Evolutionary conservation across 1,140 invertebrate species (phyloP).

Genomic region (Nasonia giraulti): DNA sequence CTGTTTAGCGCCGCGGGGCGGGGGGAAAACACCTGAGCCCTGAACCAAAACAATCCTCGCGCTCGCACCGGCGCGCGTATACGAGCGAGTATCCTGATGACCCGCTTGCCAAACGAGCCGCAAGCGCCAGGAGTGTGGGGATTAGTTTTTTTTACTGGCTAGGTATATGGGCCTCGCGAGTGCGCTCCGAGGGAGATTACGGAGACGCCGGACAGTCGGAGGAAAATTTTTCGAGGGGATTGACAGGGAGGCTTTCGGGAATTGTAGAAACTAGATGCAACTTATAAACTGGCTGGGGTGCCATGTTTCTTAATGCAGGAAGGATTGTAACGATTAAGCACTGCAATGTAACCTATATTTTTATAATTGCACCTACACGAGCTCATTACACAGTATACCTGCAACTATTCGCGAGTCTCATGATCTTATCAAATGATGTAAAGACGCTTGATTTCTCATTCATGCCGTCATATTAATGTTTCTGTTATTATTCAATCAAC

Average conservation of each 20-base stretch:
- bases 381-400: neutral
- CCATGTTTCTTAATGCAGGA: neutral
- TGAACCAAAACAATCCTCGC: constrained; percentile 70
- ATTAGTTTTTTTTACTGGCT: neutral
- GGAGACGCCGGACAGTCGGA: neutral
- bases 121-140: neutral
- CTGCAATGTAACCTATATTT: neutral
- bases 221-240: neutral
- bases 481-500: neutral
- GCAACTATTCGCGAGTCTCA: neutral
- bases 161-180: neutral
- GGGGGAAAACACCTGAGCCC: constrained; percentile 48
- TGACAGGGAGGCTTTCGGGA: too few species aligned
- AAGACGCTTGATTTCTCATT: neutral
- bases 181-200: neutral
- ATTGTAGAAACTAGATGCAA: too few species aligned
- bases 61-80: constrained; percentile 57
- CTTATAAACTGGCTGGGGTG: too few species aligned
- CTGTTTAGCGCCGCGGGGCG: constrained; percentile 70
- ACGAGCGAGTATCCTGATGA: constrained; percentile 72
- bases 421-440: neutral
- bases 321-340: neutral
- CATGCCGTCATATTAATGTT: neutral
- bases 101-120: constrained; percentile 68
- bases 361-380: neutral